These are phyloP conservation scores for Miniopterus natalensis DNA, from an alignment of 2,113 vertebrate genomes.

Conservation along the genomic window DNA sequence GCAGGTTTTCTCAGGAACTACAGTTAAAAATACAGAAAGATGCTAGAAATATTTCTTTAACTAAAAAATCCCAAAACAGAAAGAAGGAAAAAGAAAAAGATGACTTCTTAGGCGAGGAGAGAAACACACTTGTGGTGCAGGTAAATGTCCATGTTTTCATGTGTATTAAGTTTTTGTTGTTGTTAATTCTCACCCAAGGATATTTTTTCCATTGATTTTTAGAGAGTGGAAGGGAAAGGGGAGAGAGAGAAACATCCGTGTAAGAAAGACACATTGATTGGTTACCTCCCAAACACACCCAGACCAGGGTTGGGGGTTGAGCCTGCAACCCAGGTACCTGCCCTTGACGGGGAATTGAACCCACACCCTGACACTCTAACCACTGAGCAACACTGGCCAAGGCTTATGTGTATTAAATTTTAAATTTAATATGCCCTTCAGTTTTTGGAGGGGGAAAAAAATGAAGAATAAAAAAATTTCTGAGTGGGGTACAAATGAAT, in stretches of 20 bases:
- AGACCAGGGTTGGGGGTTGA: too few species aligned
- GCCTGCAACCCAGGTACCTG: too few species aligned
- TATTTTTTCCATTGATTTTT: too few species aligned
- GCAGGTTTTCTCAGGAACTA: constrained; percentile 91
- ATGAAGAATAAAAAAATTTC: neutral
- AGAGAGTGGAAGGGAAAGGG: too few species aligned
- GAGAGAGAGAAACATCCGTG: too few species aligned
- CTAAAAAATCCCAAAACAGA: constrained; percentile 88
- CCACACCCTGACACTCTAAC: too few species aligned
- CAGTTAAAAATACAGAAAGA: constrained; percentile 92
- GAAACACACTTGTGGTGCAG: constrained; percentile 85
- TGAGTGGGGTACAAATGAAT: neutral
- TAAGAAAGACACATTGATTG: too few species aligned
- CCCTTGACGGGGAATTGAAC: too few species aligned
- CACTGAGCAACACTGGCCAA: too few species aligned
- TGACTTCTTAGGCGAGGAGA: constrained; percentile 85
- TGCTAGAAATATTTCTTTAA: constrained; percentile 87
- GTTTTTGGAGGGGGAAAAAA: neutral
- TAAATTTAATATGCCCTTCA: constrained; percentile 42
- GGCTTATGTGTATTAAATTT: neutral
- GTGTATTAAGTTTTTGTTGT: neutral
- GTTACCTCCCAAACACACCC: too few species aligned
- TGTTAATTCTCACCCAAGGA: too few species aligned
- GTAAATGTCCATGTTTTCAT: constrained; percentile 77
- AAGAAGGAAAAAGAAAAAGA: constrained; percentile 89